A percentile compares a stretch with the other conserved stretches of the same genome.
Evolutionary conservation across 2,888 invertebrate species (phyloP).

Genomic region (Empis livida): DNA sequence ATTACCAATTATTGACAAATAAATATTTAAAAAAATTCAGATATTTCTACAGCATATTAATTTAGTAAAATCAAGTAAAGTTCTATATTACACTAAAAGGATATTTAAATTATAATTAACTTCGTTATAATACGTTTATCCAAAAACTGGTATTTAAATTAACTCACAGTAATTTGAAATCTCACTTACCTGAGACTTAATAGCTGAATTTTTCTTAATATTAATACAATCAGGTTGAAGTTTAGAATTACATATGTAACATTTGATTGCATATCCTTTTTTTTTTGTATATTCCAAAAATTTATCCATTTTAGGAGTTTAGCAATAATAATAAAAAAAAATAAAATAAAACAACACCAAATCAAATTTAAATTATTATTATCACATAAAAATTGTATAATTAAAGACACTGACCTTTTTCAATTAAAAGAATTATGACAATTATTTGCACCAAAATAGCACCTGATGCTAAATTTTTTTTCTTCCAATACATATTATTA

Average conservation of each 20-base stretch:
- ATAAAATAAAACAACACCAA: conserved; percentile 1
- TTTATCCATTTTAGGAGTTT: not conserved
- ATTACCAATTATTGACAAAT: no score
- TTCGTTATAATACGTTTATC: no score
- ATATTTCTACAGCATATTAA: no score
- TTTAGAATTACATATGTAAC: conserved; percentile 43
- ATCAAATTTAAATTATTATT: not conserved
- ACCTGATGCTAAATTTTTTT: not conserved
- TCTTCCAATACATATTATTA: no score
- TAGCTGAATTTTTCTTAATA: conserved; percentile 25
- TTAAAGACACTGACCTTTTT: conserved; percentile 4
- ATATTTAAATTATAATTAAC: no score
- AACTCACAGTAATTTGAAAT: no score
- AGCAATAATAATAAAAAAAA: not conserved
- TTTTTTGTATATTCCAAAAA: not conserved
- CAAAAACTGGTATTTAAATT: no score
- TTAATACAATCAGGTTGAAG: conserved; percentile 41
- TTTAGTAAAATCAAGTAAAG: no score
- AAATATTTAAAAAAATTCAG: no score
- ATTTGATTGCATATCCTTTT: conserved; percentile 37
- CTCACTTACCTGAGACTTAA: conserved; percentile 29
- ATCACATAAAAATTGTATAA: no score
- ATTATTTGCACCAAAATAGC: conserved; percentile 3
- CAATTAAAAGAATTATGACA: conserved; percentile 2
- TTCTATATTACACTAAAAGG: no score